Percentiles rank a stretch among this genome's conserved stretches.
phyloP scores from a whole-genome alignment of 2,888 invertebrate species.

The Ceramica pisi region DNA sequence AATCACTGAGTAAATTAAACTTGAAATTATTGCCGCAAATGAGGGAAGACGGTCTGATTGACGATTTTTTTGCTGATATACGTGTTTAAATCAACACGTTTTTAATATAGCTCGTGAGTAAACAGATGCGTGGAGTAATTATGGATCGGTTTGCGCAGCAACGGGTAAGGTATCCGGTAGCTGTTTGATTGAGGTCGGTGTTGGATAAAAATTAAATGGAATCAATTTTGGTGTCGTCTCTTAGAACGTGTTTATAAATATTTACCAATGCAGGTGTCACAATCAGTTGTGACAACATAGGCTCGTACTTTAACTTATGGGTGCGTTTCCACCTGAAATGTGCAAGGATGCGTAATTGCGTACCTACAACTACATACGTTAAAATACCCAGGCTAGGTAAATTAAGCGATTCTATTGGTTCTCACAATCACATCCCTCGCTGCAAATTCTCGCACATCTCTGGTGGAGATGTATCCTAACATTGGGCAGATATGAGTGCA shows the following conservation, averaged over 20 bases:
- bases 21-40: slow-evolving; percentile 68
- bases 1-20: slow-evolving; percentile 71
- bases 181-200: slow-evolving; percentile 9
- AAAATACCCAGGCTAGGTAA: too few species aligned
- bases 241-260: background rate
- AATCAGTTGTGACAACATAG: background rate
- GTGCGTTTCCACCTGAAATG: too few species aligned
- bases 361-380: too few species aligned
- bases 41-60: slow-evolving; percentile 63
- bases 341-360: too few species aligned
- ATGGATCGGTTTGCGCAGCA: slow-evolving; percentile 30
- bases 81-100: slow-evolving; percentile 59
- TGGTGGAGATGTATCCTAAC: too few species aligned
- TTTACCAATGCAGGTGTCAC: background rate
- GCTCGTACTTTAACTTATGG: too few species aligned
- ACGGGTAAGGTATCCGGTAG: slow-evolving; percentile 26
- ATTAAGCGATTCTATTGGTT: too few species aligned
- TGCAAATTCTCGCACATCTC: too few species aligned
- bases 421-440: too few species aligned
- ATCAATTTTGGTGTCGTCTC: background rate
- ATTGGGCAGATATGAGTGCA: too few species aligned
- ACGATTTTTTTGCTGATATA: slow-evolving; percentile 62
- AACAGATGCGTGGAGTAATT: slow-evolving; percentile 56
- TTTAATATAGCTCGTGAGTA: slow-evolving; percentile 54
- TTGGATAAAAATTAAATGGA: background rate